These are phyloP conservation scores for Andrena praecox DNA, from an alignment of 2,888 invertebrate species.

Conservation along the genomic window DNA sequence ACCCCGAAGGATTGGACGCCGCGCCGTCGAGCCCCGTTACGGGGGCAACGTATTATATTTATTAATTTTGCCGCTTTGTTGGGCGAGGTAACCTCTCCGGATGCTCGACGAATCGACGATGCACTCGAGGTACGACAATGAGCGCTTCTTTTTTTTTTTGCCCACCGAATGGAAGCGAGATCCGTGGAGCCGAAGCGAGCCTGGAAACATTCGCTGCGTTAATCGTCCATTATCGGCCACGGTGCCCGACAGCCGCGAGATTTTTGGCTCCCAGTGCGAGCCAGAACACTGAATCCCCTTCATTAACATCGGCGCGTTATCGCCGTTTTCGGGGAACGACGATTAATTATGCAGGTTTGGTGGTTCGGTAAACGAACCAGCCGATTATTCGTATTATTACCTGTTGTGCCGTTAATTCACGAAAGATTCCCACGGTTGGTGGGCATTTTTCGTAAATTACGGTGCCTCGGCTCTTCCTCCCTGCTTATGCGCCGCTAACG, in stretches of 20 bases:
- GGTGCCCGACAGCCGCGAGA: neutral
- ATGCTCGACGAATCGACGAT: slow-evolving; percentile 31
- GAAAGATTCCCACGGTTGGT: slow-evolving; percentile 16
- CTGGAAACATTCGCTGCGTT: neutral
- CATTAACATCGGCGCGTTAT: neutral
- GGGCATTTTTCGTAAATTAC: slow-evolving; percentile 3
- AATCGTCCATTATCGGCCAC: neutral
- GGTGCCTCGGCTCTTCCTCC: neutral
- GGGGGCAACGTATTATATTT: slow-evolving; percentile 11
- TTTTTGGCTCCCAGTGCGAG: neutral
- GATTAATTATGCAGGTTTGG: slow-evolving; percentile 42
- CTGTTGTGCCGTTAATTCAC: slow-evolving; percentile 17
- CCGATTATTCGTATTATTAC: slow-evolving; percentile 5
- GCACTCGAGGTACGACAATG: slow-evolving; percentile 24
- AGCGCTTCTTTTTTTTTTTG: neutral
- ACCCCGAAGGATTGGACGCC: slow-evolving; percentile 26
- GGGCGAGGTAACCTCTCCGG: neutral
- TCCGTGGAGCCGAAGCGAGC: neutral
- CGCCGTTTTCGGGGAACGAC: slow-evolving; percentile 8
- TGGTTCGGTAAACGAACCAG: slow-evolving; percentile 13
- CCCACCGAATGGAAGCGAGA: neutral
- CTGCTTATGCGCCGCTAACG: neutral
- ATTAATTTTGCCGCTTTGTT: slow-evolving; percentile 28
- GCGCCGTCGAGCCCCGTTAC: slow-evolving; percentile 11
- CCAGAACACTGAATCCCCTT: neutral